These are phyloP conservation scores for Prietella phreatophila DNA, from an alignment of 2,113 vertebrate genomes.

Conservation along the genomic window DNA sequence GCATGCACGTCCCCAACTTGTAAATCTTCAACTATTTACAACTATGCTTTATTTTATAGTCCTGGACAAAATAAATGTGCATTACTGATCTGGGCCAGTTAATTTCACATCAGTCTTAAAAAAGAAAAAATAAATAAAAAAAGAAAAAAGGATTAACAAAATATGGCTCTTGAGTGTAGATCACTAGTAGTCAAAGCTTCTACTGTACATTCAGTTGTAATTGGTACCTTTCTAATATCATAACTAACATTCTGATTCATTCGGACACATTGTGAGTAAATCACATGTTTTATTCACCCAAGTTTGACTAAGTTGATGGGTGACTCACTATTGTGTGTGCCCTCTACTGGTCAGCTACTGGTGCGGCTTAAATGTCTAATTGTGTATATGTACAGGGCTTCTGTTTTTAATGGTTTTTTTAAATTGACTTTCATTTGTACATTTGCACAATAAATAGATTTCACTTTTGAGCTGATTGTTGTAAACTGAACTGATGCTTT, in stretches of 20 bases:
- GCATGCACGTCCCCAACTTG: neutral
- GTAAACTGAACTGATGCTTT: constrained; percentile 32
- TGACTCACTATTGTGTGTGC: neutral
- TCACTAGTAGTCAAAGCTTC: neutral
- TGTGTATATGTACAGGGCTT: neutral
- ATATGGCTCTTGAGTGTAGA: neutral
- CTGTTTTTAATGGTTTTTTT: constrained; percentile 24
- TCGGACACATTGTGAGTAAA: neutral
- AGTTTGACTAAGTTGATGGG: neutral
- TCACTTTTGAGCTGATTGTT: constrained; percentile 51
- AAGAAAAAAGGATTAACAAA: neutral
- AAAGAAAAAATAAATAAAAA: neutral
- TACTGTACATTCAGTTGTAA: neutral
- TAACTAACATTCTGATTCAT: neutral
- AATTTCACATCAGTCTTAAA: neutral
- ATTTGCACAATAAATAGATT: constrained; percentile 61
- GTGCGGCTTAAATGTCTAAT: neutral
- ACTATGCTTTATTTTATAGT: neutral
- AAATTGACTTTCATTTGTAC: constrained; percentile 37
- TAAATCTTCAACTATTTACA: neutral
- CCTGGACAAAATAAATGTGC: neutral
- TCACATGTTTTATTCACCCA: neutral
- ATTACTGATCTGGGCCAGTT: constrained; percentile 17
- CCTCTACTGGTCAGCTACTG: neutral
- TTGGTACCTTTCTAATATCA: neutral